Percentiles rank a stretch among this genome's conserved stretches.
Evolutionary conservation across 2,888 invertebrate species (phyloP).

Genomic region (Hypercompe scribonia): DNA sequence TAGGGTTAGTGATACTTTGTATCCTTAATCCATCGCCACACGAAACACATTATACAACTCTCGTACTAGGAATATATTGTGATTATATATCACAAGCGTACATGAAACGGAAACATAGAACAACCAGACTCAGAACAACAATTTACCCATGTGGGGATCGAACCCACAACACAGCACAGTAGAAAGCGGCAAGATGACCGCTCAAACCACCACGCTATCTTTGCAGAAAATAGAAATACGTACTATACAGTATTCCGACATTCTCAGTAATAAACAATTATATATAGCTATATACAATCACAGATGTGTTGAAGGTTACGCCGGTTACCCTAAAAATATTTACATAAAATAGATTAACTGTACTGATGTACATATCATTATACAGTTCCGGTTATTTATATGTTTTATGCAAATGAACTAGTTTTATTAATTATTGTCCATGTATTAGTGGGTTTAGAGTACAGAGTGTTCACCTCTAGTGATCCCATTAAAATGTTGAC

Average conservation of each 20-base stretch:
- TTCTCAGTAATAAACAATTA: background rate
- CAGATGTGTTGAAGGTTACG: background rate
- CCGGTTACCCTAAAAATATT: background rate
- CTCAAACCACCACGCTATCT: background rate
- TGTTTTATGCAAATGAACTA: background rate
- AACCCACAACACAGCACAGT: no score
- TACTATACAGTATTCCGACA: background rate
- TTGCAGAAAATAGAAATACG: background rate
- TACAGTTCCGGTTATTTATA: background rate
- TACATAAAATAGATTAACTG: background rate
- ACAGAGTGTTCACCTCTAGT: no score
- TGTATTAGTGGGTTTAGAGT: no score
- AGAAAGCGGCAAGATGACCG: background rate
- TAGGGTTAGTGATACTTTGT: no score
- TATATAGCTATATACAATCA: background rate
- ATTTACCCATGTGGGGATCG: no score
- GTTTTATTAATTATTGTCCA: no score
- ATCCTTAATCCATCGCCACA: no score
- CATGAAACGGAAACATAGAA: background rate
- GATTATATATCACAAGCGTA: no score
- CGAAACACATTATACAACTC: no score
- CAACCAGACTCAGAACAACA: background rate
- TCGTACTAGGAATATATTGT: no score
- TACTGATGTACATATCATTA: background rate
- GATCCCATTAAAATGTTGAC: no score